Base-by-base conservation (phyloP, 23 tunicate species). In the Trididemnum clinides region DNA sequence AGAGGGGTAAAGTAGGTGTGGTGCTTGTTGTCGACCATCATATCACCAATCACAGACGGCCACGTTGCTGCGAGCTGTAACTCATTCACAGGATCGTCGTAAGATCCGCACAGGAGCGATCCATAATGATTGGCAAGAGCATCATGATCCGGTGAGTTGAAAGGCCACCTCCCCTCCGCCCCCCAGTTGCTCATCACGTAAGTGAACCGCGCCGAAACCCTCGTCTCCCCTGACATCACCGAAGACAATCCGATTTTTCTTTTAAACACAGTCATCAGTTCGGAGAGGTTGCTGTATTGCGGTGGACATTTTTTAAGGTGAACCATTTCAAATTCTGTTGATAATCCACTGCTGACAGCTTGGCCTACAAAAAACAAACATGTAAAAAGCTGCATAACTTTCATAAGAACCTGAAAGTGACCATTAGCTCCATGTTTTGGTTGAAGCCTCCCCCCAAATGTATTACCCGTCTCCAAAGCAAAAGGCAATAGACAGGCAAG, bases 251-350 rank as follows among this genome's bases (percentile, higher is more conserved):
- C 83, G 0, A 95, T 33, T 50, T 91, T 91, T 58, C 81, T 59
- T 51, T 91, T 96, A 49, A 90, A 88, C 26, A 84, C 84, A 62
- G 81, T 54, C 32, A 87, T 44, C 22, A 90, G 71, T 4, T 91
- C 95, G 34, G 91, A 87, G 22, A 94, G 31, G 28, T 85, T 63
- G 18, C 36, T 33, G 73, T 94, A 89, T 34, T 94, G 94, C 1
- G 71, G 81, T 0, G 98, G 98, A 51, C 86, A 82, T n/a, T 82
- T 75, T 44, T 86, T 89, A 1, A 97, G 72, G 35, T 90, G 95
- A 0, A 90, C 91, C 84, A 97, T 86, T 49, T 97, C 97, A 74
- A 92, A 97, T 51, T 96, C 83, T n/a, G 90, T 91, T 38, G 71
- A 90, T 58, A 83, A 39, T 33, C 93, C 93, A 22, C 64, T 84